Evolutionary conservation across 2,888 invertebrate species (phyloP).

Genomic region (Drosophila pullipes): DNA sequence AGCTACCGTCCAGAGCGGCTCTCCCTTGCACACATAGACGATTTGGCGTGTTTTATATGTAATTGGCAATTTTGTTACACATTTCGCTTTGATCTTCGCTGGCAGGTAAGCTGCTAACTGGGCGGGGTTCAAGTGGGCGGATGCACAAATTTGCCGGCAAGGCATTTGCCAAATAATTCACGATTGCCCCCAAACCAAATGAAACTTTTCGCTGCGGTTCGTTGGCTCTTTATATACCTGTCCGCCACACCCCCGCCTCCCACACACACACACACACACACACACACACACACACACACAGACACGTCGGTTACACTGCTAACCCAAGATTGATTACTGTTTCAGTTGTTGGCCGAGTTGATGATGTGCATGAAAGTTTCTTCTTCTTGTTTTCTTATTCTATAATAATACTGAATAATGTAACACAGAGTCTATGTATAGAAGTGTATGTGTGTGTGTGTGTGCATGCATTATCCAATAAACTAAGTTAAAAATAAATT

Average conservation of each 20-base stretch:
- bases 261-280: not conserved
- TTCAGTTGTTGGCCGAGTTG: conserved; percentile 36
- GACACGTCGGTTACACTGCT: conserved; percentile 19
- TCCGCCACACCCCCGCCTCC: not conserved
- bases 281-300: not conserved
- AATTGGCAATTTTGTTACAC: conserved; percentile 81
- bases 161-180: conserved; percentile 70
- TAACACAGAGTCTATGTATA: conserved; percentile 4
- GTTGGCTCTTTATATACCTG: conserved; percentile 39
- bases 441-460: not conserved
- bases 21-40: not conserved
- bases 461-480: conserved; percentile 26
- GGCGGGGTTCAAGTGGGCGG: conserved; percentile 53
- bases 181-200: conserved; percentile 40
- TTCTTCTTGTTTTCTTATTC: not conserved
- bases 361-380: conserved; percentile 53
- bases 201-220: conserved; percentile 56
- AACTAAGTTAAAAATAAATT: conserved; percentile 34
- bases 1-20: not conserved
- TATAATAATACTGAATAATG: conserved; percentile 35
- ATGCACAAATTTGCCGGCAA: conserved; percentile 65
- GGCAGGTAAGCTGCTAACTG: conserved; percentile 29
- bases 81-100: conserved; percentile 76
- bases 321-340: conserved; percentile 55
- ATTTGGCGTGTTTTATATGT: conserved; percentile 70